These are phyloP conservation scores for Perithous albicinctus DNA, from an alignment of 2,888 invertebrate genomes.

Conservation along the genomic window DNA sequence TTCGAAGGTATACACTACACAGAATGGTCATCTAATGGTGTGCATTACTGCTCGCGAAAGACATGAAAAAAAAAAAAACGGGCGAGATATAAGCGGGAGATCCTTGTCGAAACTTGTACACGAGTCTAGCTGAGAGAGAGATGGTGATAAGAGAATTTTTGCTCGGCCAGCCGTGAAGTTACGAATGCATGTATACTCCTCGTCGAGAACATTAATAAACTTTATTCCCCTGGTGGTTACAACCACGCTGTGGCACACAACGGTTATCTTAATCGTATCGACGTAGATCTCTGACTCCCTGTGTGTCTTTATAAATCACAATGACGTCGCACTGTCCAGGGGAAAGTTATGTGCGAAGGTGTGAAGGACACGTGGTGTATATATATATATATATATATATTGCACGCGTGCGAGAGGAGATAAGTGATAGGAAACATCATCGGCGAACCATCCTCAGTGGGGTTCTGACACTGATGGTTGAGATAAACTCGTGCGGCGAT, in stretches of 20 bases:
- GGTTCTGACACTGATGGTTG: neutral
- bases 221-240: conserved; percentile 38
- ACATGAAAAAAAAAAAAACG: conserved; percentile 11
- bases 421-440: conserved; percentile 10
- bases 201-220: conserved; percentile 54
- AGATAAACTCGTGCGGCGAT: neutral
- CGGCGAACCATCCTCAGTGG: neutral
- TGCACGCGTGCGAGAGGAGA: neutral
- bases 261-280: conserved; percentile 55
- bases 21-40: conserved; percentile 2
- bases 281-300: conserved; percentile 13
- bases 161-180: conserved; percentile 56
- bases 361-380: conserved; percentile 43
- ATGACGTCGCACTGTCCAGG: conserved; percentile 18
- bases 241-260: conserved; percentile 1
- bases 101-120: conserved; percentile 48
- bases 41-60: neutral
- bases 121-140: conserved; percentile 33
- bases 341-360: conserved; percentile 30
- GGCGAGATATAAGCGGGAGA: conserved; percentile 24
- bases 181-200: conserved; percentile 47
- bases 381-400: no score
- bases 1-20: neutral
- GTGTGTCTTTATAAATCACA: conserved; percentile 41
- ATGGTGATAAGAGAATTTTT: conserved; percentile 53